Evolutionary conservation across 2,797 vertebrate species (phyloP).

Genomic region (Sebastes oblongus): DNA sequence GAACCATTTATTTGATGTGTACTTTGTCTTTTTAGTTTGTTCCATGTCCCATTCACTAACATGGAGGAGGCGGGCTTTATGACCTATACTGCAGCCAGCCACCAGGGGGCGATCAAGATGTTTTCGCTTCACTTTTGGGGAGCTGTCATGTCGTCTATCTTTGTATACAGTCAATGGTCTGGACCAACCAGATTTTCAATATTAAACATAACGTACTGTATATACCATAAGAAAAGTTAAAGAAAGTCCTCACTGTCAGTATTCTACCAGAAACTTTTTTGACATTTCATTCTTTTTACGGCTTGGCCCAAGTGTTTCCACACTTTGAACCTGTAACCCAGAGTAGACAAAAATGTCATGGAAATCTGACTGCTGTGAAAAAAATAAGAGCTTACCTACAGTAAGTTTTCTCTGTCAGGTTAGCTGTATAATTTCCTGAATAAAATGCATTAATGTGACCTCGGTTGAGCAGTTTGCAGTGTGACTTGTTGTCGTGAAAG

Average conservation of each 20-base stretch:
- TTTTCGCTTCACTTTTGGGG: too few species aligned
- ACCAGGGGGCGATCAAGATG: too few species aligned
- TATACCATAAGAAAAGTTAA: not conserved
- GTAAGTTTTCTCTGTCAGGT: not conserved
- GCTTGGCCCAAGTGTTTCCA: not conserved
- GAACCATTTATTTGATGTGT: too few species aligned
- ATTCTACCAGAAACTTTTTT: not conserved
- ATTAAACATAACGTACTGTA: slow-evolving; percentile 1
- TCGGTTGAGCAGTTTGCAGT: slow-evolving; percentile 7
- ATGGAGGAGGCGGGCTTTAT: too few species aligned
- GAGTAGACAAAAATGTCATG: not conserved
- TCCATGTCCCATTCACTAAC: too few species aligned
- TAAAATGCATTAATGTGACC: slow-evolving; percentile 25
- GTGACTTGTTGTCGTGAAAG: slow-evolving; percentile 14
- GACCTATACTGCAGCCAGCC: too few species aligned
- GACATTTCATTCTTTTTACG: not conserved
- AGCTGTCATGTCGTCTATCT: too few species aligned
- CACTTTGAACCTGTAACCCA: not conserved
- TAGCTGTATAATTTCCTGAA: not conserved
- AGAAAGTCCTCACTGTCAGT: not conserved
- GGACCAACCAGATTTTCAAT: not conserved
- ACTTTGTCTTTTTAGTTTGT: too few species aligned
- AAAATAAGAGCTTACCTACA: not conserved
- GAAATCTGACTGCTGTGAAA: not conserved
- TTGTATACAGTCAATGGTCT: too few species aligned